A percentile compares a stretch with the other conserved stretches of the same genome.
These are phyloP conservation scores for Prunella fulvescens DNA, from an alignment of 2,113 vertebrate species.

Conservation along the genomic window DNA sequence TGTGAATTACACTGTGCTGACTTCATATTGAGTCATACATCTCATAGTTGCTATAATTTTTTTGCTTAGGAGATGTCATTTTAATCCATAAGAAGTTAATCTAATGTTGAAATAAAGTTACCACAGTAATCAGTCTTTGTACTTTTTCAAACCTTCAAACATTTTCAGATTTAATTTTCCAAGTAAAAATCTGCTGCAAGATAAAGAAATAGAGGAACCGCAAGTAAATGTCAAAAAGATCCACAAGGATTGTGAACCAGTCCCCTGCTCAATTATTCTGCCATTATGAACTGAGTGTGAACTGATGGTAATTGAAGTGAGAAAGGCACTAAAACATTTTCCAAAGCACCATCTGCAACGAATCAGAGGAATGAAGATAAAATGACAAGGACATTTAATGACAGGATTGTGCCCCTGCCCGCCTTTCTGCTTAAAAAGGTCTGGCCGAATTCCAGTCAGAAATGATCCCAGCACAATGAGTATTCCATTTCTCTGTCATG, in stretches of 20 bases:
- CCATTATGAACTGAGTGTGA: conserved; percentile 27
- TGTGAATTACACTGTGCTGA: neutral
- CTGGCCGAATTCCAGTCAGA: conserved; percentile 56
- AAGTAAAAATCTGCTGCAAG: neutral
- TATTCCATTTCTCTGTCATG: conserved; percentile 38
- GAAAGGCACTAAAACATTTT: conserved; percentile 44
- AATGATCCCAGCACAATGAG: conserved; percentile 37
- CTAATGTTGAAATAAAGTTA: conserved; percentile 11
- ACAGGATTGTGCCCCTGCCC: conserved; percentile 44
- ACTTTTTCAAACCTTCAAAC: neutral
- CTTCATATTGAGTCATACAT: neutral
- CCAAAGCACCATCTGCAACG: conserved; percentile 60
- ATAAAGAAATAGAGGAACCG: neutral
- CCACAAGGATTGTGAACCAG: neutral
- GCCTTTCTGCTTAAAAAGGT: conserved; percentile 56
- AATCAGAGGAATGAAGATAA: conserved; percentile 66
- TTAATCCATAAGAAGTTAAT: neutral
- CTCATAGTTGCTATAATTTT: neutral
- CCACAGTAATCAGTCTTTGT: neutral
- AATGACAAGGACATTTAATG: conserved; percentile 66
- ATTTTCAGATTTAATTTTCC: neutral
- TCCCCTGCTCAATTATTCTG: conserved; percentile 26
- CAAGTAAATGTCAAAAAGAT: conserved; percentile 19
- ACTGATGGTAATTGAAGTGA: conserved; percentile 44
- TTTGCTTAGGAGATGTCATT: neutral